Evolutionary conservation across 2,888 invertebrate species (phyloP), one percentile per base, ranked within the genome.

Genomic region (Corbicula japonica): DNA sequence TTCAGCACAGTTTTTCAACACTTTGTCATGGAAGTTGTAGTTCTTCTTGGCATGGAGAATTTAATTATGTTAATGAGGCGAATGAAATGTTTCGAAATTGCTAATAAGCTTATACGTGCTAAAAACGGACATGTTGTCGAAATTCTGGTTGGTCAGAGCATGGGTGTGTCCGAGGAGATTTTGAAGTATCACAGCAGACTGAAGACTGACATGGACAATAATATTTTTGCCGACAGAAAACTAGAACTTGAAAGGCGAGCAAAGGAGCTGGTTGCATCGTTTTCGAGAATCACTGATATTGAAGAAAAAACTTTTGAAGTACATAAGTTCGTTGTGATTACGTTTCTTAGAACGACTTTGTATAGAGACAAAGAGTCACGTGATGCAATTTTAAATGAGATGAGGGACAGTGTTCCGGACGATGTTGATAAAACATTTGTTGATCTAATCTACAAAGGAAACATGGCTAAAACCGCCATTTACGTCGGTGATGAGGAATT

Each of bases 141-240:
- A n/a, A n/a, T n/a, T n/a, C n/a, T n/a, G n/a, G n/a, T n/a, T n/a
- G n/a, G n/a, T n/a, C n/a, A n/a, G n/a, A n/a, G n/a, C n/a, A 61
- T 61, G 1, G 61, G 61, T n/a, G 41, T 61, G 23, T 44, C 44
- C 0, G 61, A 61, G 6, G 44, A 61, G 12, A 61, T 61, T 26
- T 38, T 61, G 18, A 61, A 28, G 21, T 61, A 61, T 21, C 46
- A 61, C 28, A 44, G 44, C 28, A 23, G 28, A 46, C 35, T 38
- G 10, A 61, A 61, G 26, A 44, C 44, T 44, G 41, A 44, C 30
- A 61, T 61, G 61, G 61, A 61, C 30, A 46, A 61, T 32, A 61
- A 61, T 12, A n/a, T 46, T n/a, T 61, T 61, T 28, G 28, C 18
- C n/a, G 44, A 61, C 30, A 21, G 61, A 28, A 61, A 61, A 44